Evolutionary conservation across 2,797 vertebrate genomes (phyloP).

Genomic region (Gastrophryne carolinensis): DNA sequence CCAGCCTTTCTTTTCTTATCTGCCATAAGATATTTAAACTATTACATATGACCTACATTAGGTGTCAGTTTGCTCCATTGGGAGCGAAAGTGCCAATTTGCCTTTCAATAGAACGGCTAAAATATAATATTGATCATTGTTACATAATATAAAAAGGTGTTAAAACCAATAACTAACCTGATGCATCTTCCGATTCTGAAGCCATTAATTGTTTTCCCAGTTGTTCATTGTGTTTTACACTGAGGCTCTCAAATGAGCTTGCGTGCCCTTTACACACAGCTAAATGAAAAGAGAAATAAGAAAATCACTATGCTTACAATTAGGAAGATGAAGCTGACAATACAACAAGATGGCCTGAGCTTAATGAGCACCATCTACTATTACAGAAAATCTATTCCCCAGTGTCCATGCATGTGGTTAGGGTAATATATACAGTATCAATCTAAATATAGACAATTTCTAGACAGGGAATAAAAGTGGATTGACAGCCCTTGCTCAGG

Average conservation of each 20-base stretch:
- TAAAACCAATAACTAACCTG: background rate
- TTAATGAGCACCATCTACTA: constrained; percentile 34
- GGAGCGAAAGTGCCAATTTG: background rate
- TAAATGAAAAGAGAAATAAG: constrained; percentile 21
- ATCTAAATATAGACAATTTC: constrained; percentile 48
- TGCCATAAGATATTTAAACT: background rate
- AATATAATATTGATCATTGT: background rate
- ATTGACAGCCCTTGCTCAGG: constrained; percentile 38
- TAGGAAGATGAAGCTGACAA: constrained; percentile 33
- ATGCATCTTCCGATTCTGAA: background rate
- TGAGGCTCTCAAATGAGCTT: background rate
- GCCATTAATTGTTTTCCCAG: background rate
- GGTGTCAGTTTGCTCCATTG: background rate
- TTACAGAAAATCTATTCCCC: constrained; percentile 45
- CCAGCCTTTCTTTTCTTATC: background rate
- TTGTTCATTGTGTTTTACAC: constrained; percentile 9
- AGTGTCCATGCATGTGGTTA: constrained; percentile 22
- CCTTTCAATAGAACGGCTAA: background rate
- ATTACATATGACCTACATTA: background rate
- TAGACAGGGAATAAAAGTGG: constrained; percentile 42
- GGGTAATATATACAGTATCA: constrained; percentile 45
- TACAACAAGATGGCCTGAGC: constrained; percentile 1
- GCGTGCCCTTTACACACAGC: background rate
- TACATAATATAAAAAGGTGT: too few species aligned
- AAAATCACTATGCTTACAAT: constrained; percentile 42